Conservation (phyloP, 1,140 invertebrate genomes). For the Maconellicoccus hirsutus region DNA sequence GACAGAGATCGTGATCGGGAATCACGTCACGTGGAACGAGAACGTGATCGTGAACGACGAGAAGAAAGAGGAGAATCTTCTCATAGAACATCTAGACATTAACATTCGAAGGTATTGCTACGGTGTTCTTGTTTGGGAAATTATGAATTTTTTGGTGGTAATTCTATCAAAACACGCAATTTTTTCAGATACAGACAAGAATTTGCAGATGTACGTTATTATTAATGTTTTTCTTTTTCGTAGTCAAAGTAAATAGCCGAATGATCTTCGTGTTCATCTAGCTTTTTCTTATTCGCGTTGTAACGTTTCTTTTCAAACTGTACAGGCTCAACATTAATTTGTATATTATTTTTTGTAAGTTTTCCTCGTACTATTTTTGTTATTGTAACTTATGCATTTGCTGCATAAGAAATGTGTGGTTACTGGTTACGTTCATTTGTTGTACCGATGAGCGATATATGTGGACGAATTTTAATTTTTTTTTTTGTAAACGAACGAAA, state of each 20-base stretch:
- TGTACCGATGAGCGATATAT: too few species aligned
- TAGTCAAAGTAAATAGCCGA: neutral
- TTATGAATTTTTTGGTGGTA: neutral
- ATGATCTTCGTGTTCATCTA: neutral
- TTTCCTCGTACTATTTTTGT: neutral
- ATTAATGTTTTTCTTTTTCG: too few species aligned
- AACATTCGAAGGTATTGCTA: conserved; percentile 16
- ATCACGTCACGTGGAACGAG: conserved; percentile 40
- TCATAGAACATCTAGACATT: conserved; percentile 42
- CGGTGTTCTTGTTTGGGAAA: too few species aligned
- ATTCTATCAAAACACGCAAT: too few species aligned
- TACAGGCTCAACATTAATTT: neutral
- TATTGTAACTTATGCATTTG: neutral
- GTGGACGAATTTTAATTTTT: too few species aligned
- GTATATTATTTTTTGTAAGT: neutral
- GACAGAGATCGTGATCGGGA: conserved; percentile 53
- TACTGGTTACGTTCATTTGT: too few species aligned
- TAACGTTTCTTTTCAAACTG: neutral
- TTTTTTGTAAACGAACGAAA: too few species aligned
- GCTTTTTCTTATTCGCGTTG: neutral
- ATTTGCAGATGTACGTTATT: neutral
- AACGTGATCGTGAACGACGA: conserved; percentile 46
- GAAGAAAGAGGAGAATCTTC: conserved; percentile 49
- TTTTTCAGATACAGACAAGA: neutral
- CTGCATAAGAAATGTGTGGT: neutral